Base-by-base conservation (phyloP, 2,888 invertebrate species). In the Drosophila phalerata region DNA sequence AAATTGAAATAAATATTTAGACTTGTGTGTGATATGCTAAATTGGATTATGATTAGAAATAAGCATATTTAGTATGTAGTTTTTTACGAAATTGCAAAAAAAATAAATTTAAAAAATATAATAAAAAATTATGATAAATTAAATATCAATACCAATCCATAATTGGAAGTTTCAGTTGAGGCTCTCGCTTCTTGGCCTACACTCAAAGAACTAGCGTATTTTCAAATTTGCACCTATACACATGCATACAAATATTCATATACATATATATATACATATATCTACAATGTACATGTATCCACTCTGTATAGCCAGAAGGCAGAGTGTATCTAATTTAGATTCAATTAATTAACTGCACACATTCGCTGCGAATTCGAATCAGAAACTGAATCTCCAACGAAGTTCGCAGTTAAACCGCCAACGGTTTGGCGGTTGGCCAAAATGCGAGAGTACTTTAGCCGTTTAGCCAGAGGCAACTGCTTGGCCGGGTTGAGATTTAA, bases 291-390 rank as follows among this genome's bases (percentile, higher is more conserved):
- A 17, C 57, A 30, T 17, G n/a, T 52, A 6, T 15, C n/a, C 13
- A 11, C 32, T 9, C 45, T 40, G n/a, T 42, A 9, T n/a, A 32
- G 53, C 42, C 30, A 30, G 10, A 43, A 30, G 42, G 32, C 5
- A 22, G 34, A 25, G 32, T 19, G 34, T 53, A 69, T 60, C 61
- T 72, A 75, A 80, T 80, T 80, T 65, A 67, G 60, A 72, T 75
- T 75, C 64, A 78, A 80, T 80, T 80, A 80, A 80, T 80, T 80
- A 80, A 64, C 63, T 78, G 38, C 77, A 77, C 64, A 71, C 67
- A 60, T 17, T 45, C 34, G n/a, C 40, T n/a, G 28, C 42, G 37
- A 37, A 60, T 42, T 10, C 42, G 22, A 57, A 64, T 47, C 13
- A 43, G 30, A 45, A 62, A 17, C 17, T n/a, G 42, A 42, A 61